Evolutionary conservation across 2,888 invertebrate species (phyloP).

Genomic region (Mesodorylaimus sp.): DNA sequence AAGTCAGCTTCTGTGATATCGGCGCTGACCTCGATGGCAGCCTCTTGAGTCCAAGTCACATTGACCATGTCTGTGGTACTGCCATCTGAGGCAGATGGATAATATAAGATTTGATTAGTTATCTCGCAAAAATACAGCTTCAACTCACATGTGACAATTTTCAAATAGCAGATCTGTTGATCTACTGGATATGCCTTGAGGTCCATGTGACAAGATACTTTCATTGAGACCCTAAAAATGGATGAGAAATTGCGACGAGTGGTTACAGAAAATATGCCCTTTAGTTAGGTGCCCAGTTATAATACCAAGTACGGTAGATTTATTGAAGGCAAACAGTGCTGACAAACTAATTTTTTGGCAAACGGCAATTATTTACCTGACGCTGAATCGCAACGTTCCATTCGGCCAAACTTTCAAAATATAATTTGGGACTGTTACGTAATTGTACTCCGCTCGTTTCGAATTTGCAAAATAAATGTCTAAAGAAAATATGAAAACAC

Average conservation of each 20-base stretch:
- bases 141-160: slow-evolving; percentile 2
- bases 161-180: slow-evolving; percentile 1
- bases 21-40: no score
- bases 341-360: no score
- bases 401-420: neutral
- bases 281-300: no score
- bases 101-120: no score
- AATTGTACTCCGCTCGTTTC: slow-evolving; percentile 1
- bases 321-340: no score
- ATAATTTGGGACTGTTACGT: slow-evolving; percentile 6
- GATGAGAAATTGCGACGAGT: no score
- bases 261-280: no score
- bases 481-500: no score
- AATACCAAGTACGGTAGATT: no score
- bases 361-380: no score
- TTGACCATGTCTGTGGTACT: neutral
- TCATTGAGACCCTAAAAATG: neutral
- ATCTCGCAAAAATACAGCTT: no score
- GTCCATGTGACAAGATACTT: slow-evolving; percentile 6
- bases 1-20: no score
- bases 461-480: slow-evolving; percentile 1
- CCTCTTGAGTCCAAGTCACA: neutral
- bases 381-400: slow-evolving; percentile 2
- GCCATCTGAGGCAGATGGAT: neutral
- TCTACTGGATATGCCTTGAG: slow-evolving; percentile 6